Evolutionary conservation across 2,113 vertebrate genomes (phyloP), one percentile per base, ranked within the genome.

Genomic region (Mus pahari): DNA sequence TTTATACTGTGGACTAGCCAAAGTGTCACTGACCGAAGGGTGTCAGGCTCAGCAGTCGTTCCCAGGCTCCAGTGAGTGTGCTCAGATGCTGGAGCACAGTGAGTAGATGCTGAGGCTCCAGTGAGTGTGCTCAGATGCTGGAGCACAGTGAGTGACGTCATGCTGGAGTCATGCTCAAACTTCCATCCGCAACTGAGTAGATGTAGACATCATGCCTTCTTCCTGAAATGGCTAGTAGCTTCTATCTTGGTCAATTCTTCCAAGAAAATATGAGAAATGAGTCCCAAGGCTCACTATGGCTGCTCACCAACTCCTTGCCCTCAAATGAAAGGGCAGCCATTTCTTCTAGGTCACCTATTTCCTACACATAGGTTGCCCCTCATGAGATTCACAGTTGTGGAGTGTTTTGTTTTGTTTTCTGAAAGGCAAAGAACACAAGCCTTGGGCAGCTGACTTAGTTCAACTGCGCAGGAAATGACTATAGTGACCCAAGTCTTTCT

Each of bases 281-380:
- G 48, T 78, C 75, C 75, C 48, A 73, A 0, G 36, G 45, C 36
- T 68, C 68, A 17, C 73, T 28, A 1, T 36, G 11, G 55, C 60
- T 91, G 31, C 12, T 73, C 22, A 87, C 55, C 83, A 78, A 42
- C 22, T 82, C 73, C 45, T 91, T 70, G 28, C 31, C 17, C 17
- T 71, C 42, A 3, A n/a, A 42, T 39, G n/a, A 87, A 93, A 71
- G 4, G 9, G 3, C 33, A 77, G 17, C 19, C 74, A 22, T 77
- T 71, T 82, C 78, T 77, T 90, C 19, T 26, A 66, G 66, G 39
- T 94, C 53, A 78, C 28, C 6, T 92, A 28, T 68, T 94, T 93
- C 74, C 89, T 83, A 89, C 68, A 60, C 14, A 60, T 31, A 89
- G 36, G 55, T 14, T 19, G 39, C 5, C 22, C 9, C 33, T n/a